Percentiles rank a stretch among this genome's conserved stretches.
phyloP scores from a whole-genome alignment of 2,888 invertebrate species.

The Lamellibrachia satsuma region DNA sequence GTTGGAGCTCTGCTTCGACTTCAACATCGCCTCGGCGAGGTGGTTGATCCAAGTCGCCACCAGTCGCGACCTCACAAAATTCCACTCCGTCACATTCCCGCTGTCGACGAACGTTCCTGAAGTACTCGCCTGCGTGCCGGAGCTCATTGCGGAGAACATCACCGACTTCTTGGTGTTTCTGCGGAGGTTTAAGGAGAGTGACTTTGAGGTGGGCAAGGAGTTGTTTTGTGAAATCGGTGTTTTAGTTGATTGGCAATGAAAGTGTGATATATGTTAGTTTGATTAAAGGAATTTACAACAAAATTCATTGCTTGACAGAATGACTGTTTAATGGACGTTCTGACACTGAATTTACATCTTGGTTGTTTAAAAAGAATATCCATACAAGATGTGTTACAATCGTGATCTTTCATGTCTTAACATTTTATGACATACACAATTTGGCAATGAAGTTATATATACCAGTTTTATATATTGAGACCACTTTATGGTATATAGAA shows the following conservation, averaged over 20 bases:
- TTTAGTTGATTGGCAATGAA: background rate
- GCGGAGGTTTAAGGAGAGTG: constrained; percentile 59
- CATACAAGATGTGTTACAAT: background rate
- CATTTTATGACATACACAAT: too few relatives aligned
- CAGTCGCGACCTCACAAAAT: constrained; percentile 44
- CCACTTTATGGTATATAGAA: too few relatives aligned
- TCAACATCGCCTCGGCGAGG: constrained; percentile 82
- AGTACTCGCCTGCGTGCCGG: constrained; percentile 77
- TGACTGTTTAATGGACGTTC: background rate
- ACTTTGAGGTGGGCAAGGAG: constrained; percentile 56
- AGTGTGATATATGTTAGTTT: background rate
- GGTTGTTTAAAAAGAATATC: too few relatives aligned
- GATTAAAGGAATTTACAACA: too few relatives aligned
- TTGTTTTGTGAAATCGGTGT: background rate
- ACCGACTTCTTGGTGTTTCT: constrained; percentile 81
- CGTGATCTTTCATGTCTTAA: background rate
- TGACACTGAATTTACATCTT: background rate
- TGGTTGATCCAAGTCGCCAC: constrained; percentile 88
- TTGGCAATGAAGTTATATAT: too few relatives aligned
- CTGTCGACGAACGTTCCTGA: too few relatives aligned
- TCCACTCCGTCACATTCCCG: too few relatives aligned
- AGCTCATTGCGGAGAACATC: constrained; percentile 88
- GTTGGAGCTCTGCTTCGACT: constrained; percentile 76
- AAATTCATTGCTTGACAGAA: too few relatives aligned
- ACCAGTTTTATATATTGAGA: too few relatives aligned